A percentile compares a stretch with the other conserved stretches of the same genome.
phyloP scores from a whole-genome alignment of 2,113 vertebrate genomes.

The Limanda limanda region DNA sequence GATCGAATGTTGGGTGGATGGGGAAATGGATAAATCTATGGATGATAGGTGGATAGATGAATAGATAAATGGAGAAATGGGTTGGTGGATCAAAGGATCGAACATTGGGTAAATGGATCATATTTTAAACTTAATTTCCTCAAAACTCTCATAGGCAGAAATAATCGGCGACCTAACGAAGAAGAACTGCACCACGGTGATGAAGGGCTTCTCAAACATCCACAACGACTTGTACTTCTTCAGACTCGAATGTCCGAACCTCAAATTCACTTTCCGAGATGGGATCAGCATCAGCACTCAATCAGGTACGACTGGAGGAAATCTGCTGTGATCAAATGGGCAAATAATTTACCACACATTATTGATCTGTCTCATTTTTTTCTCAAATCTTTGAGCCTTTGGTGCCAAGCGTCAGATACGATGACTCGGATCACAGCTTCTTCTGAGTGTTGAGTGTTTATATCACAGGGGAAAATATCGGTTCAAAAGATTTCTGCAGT shows the following conservation, averaged over 20 bases:
- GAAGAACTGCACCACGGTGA: slow-evolving; percentile 56
- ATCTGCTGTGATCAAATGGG: background rate
- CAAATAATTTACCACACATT: background rate
- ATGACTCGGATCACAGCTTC: too few relatives aligned
- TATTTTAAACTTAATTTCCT: background rate
- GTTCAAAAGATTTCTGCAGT: too few relatives aligned
- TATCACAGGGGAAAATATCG: too few relatives aligned
- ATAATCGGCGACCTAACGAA: slow-evolving; percentile 1
- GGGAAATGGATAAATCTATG: too few relatives aligned
- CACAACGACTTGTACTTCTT: slow-evolving; percentile 21
- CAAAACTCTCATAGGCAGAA: slow-evolving; percentile 8
- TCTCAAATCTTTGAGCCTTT: too few relatives aligned
- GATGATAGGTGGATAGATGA: too few relatives aligned
- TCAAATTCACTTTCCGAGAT: background rate
- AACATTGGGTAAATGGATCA: background rate
- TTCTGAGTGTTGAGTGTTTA: too few relatives aligned
- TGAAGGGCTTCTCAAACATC: background rate
- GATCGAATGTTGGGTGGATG: background rate
- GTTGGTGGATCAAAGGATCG: too few relatives aligned
- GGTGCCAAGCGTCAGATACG: too few relatives aligned
- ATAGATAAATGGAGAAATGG: too few relatives aligned
- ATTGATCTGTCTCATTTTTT: too few relatives aligned
- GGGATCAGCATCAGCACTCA: slow-evolving; percentile 2
- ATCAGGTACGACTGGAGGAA: slow-evolving; percentile 23
- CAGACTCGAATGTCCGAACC: slow-evolving; percentile 22